These are phyloP conservation scores for Spinibarbus caldwelli DNA, from an alignment of 2,797 vertebrate genomes.

Conservation along the genomic window DNA sequence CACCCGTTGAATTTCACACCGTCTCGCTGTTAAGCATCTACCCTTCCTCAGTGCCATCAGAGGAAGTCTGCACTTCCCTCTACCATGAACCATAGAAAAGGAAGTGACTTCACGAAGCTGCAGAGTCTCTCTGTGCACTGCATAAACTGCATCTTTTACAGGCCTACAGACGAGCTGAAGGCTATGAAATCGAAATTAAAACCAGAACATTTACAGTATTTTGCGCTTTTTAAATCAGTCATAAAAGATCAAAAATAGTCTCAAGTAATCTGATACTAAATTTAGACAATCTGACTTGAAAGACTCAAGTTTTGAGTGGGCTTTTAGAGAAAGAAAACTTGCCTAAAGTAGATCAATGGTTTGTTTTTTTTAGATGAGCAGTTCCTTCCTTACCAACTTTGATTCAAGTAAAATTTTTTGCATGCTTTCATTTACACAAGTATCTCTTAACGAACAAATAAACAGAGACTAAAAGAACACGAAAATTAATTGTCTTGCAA, in stretches of 20 bases:
- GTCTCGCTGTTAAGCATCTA: constrained; percentile 43
- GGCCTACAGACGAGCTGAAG: background rate
- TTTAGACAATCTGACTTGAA: background rate
- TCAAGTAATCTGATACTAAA: background rate
- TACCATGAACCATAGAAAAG: constrained; percentile 14
- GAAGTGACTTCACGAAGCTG: constrained; percentile 27
- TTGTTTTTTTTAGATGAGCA: background rate
- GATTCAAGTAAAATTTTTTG: background rate
- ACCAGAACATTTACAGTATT: no score
- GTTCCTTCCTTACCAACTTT: background rate
- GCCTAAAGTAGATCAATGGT: background rate
- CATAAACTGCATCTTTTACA: background rate
- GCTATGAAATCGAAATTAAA: background rate
- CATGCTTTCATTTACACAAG: background rate
- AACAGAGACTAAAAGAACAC: background rate
- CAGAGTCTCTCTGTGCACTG: background rate
- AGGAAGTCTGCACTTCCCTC: constrained; percentile 64
- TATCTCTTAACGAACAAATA: background rate
- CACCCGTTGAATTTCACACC: constrained; percentile 41
- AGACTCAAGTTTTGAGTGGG: background rate
- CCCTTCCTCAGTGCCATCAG: constrained; percentile 53
- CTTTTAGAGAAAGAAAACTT: background rate
- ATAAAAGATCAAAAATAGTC: background rate
- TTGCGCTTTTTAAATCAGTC: background rate
- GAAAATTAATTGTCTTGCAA: background rate